phyloP scores from a whole-genome alignment of 2,797 vertebrate genomes.

The Brachyrhaphis roseni region DNA sequence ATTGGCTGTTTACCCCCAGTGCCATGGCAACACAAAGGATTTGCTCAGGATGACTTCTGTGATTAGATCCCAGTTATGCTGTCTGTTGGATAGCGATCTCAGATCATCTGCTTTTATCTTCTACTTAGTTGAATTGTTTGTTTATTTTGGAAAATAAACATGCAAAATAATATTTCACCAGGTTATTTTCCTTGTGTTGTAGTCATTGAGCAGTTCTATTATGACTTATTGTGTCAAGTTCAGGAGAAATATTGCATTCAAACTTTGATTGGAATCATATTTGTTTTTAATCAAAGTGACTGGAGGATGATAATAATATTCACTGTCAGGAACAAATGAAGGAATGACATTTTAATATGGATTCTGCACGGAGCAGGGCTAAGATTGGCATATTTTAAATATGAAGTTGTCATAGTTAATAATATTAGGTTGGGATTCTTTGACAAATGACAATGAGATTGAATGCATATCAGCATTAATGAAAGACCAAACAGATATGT shows the following conservation, averaged over 20 bases:
- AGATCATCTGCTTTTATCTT: constrained; percentile 16
- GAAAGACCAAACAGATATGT: constrained; percentile 75
- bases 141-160: constrained; percentile 10
- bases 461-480: constrained; percentile 72
- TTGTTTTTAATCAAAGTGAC: constrained; percentile 81
- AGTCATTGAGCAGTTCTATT: constrained; percentile 38
- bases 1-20: constrained; percentile 69
- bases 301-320: constrained; percentile 73
- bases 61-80: constrained; percentile 32
- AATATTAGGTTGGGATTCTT: constrained; percentile 71
- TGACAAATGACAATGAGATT: constrained; percentile 78
- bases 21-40: constrained; percentile 59
- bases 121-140: neutral
- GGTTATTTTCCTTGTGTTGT: constrained; percentile 7
- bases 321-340: constrained; percentile 76
- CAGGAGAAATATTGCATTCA: constrained; percentile 67
- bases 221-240: constrained; percentile 43
- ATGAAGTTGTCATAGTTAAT: constrained; percentile 75
- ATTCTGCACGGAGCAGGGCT: constrained; percentile 60
- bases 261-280: constrained; percentile 75
- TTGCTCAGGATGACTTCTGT: constrained; percentile 48
- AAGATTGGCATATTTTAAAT: constrained; percentile 86
- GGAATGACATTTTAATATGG: constrained; percentile 83
- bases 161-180: constrained; percentile 7
- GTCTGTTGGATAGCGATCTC: constrained; percentile 18